Conservation (phyloP, 2,888 invertebrate genomes). For the Esperia sulphurella region DNA sequence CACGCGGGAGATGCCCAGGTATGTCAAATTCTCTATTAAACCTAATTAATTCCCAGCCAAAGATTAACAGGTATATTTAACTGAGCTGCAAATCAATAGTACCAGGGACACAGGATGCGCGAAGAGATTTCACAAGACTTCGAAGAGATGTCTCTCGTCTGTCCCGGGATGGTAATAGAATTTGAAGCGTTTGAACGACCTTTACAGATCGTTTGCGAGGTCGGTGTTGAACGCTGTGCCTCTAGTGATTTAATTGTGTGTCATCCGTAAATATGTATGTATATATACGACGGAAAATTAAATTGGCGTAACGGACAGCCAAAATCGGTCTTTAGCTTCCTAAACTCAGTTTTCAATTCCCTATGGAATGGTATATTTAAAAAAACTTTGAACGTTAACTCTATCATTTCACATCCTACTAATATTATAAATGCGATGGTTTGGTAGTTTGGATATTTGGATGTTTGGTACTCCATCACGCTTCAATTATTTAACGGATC, state of each 20-base stretch:
- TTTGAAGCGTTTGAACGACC: slow-evolving; percentile 4
- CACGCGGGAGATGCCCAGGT: slow-evolving; percentile 14
- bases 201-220: neutral
- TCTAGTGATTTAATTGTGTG: slow-evolving; percentile 1
- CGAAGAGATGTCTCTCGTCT: neutral
- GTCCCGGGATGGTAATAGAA: slow-evolving; percentile 4
- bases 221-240: neutral
- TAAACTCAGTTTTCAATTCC: too few species aligned
- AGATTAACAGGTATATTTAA: neutral
- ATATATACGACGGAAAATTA: too few species aligned
- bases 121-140: slow-evolving; percentile 5
- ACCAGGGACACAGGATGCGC: slow-evolving; percentile 3
- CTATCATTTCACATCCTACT: too few species aligned
- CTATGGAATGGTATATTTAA: too few species aligned
- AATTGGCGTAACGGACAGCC: too few species aligned
- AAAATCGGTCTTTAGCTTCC: too few species aligned
- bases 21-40: neutral
- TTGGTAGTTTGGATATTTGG: too few species aligned
- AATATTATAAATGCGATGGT: too few species aligned
- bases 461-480: too few species aligned
- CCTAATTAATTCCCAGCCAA: neutral
- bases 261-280: too few species aligned
- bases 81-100: neutral
- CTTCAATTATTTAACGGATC: too few species aligned
- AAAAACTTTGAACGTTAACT: too few species aligned